These are phyloP conservation scores for Latrodectus geometricus DNA, from an alignment of 1,140 invertebrate genomes.

Conservation along the genomic window DNA sequence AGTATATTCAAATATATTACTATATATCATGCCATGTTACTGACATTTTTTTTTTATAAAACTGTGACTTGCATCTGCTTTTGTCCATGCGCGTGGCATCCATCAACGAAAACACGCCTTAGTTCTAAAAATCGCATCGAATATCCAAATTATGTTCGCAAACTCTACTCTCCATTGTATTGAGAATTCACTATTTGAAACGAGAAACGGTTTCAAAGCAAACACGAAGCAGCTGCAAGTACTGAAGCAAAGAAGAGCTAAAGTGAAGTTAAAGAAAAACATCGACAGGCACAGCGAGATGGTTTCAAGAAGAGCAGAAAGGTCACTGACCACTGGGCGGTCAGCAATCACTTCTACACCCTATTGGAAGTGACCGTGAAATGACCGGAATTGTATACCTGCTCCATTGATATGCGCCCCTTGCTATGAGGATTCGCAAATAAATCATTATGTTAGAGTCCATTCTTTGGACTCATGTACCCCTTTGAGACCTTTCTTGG, in stretches of 20 bases:
- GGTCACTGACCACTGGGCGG: background rate
- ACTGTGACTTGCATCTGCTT: no score
- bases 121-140: no score
- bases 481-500: background rate
- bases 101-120: no score
- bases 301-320: slow-evolving; percentile 1
- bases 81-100: no score
- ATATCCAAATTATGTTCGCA: no score
- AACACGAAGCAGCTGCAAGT: slow-evolving; percentile 8
- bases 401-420: slow-evolving; percentile 24
- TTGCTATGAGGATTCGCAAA: background rate
- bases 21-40: no score
- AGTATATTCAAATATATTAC: no score
- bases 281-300: slow-evolving; percentile 2
- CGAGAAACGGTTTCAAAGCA: background rate
- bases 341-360: background rate
- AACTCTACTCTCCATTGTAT: no score
- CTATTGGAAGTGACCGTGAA: slow-evolving; percentile 28
- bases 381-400: slow-evolving; percentile 22
- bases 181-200: background rate
- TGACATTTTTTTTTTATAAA: no score
- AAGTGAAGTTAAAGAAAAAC: slow-evolving; percentile 5
- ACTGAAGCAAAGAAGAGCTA: background rate
- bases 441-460: slow-evolving; percentile 37
- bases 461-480: slow-evolving; percentile 15